Evolutionary conservation across 2,113 vertebrate species (phyloP), one percentile per base, ranked within the genome.

Genomic region (Polypterus bichir): DNA sequence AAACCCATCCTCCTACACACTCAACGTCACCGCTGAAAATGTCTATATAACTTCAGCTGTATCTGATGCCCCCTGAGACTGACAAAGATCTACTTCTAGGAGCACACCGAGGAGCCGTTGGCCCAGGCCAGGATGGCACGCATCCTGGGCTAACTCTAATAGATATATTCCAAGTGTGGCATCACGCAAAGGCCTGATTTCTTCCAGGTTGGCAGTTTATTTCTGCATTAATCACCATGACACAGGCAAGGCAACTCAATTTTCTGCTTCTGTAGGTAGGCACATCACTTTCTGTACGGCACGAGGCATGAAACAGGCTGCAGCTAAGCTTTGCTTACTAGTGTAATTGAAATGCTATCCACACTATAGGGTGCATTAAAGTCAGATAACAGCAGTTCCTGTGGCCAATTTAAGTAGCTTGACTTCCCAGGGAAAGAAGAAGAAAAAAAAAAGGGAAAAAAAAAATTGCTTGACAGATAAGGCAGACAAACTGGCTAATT

Each of bases 331-430:
- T 95, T 94, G 92, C 93, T 97, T 98, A 97, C 92, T 89, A 84
- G 88, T 92, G 90, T 97, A 97, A 98, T 97, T 98, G 94, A 98
- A 98, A 97, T 97, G 93, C 93, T 94, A 94, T 93, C 92, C 92
- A 94, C 92, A 93, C 95, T 93, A 94, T 92, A 93, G 92, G 94
- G 92, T 92, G 92, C 92, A 93, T 95, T 96, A 97, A 97, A 96
- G 91, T 89, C 92, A 92, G 94, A 98, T 97, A 98, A 97, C 91
- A 81, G 86, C 86, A 85, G 91, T 96, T 97, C 94, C 94, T 97
- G 92, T 93, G 93, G 93, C 90, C 95, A 97, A 97, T 97, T 94
- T 97, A 96, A 97, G 93, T 92, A 95, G 92, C 92, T 94, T 92
- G 91, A 94, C 91, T 94, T 93, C 90, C 88, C 84, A 87, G 87